Conservation (phyloP, 2,888 invertebrate species). For the Cacoxenus indagator region DNA sequence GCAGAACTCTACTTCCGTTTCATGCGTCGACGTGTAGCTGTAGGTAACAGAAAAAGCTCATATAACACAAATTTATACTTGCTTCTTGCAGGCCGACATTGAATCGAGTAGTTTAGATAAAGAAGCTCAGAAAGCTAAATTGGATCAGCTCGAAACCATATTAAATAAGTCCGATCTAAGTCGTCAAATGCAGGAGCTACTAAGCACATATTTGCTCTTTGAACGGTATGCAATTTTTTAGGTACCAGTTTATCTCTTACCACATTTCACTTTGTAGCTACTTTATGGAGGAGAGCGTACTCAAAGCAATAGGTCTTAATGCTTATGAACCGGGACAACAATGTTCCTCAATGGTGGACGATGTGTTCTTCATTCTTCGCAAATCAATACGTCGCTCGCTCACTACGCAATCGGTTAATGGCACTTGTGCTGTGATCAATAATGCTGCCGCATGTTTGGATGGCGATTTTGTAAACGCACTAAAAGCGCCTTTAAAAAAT, state of each 20-base stretch:
- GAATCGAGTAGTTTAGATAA: constrained; percentile 75
- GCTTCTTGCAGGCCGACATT: constrained; percentile 74
- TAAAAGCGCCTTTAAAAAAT: constrained; percentile 79
- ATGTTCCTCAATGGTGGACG: constrained; percentile 95
- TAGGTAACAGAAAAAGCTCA: constrained; percentile 66
- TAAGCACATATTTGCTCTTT: constrained; percentile 89
- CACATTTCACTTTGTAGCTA: constrained; percentile 73
- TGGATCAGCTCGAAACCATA: constrained; percentile 75
- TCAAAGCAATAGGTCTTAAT: constrained; percentile 90
- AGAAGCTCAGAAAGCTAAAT: constrained; percentile 71
- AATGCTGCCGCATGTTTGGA: constrained; percentile 91
- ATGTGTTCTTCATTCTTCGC: constrained; percentile 96
- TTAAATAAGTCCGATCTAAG: constrained; percentile 81
- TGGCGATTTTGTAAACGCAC: constrained; percentile 82
- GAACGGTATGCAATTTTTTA: constrained; percentile 76
- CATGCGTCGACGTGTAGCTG: constrained; percentile 81
- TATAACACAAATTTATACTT: constrained; percentile 2
- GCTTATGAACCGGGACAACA: constrained; percentile 79
- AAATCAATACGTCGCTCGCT: constrained; percentile 96
- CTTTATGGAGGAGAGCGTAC: constrained; percentile 94
- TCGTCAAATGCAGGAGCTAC: constrained; percentile 83
- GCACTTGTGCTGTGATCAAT: constrained; percentile 96
- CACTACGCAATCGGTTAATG: constrained; percentile 92
- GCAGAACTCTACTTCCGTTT: constrained; percentile 93
- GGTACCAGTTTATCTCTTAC: background rate